A percentile compares a stretch with the other conserved stretches of the same genome.
phyloP scores from a whole-genome alignment of 2,797 vertebrate species.

The Agapornis canus region DNA sequence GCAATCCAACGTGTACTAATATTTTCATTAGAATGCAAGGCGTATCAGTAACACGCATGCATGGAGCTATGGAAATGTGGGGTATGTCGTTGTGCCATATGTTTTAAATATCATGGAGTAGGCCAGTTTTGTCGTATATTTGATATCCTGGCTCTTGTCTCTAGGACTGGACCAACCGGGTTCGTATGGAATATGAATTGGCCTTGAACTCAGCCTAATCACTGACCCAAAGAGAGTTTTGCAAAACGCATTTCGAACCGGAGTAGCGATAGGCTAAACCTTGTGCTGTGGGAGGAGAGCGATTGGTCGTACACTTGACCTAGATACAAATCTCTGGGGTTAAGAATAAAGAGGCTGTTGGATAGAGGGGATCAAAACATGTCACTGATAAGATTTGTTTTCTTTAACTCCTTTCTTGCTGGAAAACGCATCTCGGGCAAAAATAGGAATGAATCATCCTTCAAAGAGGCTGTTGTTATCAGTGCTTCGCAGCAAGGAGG shows the following conservation, averaged over 20 bases:
- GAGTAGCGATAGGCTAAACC: not conserved
- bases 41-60: not conserved
- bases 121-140: not conserved
- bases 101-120: slow-evolving; percentile 41
- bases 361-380: not conserved
- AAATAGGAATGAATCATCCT: rapidly evolving
- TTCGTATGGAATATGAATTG: slow-evolving; percentile 32
- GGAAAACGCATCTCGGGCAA: not conserved
- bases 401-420: not conserved
- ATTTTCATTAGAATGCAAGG: not conserved
- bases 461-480: not conserved
- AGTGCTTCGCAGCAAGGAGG: not conserved
- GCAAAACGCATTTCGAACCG: slow-evolving; percentile 35
- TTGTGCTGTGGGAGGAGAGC: not conserved
- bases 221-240: slow-evolving; percentile 26
- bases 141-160: slow-evolving; percentile 21
- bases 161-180: not conserved
- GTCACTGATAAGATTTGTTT: slow-evolving; percentile 35
- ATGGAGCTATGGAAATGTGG: not conserved
- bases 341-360: slow-evolving; percentile 14
- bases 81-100: not conserved
- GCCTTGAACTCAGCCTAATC: not conserved
- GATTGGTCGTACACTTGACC: slow-evolving; percentile 13
- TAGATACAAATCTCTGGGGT: slow-evolving; percentile 51
- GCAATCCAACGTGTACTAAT: not conserved